Conservation (phyloP, 1,140 invertebrate genomes). For the Orussus abietinus region DNA sequence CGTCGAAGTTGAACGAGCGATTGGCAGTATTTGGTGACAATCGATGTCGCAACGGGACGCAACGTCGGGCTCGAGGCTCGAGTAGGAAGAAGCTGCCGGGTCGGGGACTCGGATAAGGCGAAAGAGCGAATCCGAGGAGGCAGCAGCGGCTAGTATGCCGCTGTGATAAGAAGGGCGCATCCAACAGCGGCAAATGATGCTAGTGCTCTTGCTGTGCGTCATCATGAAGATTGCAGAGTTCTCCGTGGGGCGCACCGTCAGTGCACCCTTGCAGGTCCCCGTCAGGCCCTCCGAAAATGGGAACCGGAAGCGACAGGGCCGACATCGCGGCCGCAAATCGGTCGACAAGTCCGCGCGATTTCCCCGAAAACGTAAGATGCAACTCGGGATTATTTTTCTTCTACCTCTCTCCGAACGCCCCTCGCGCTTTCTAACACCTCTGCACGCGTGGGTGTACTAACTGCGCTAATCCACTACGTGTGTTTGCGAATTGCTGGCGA, state of each 20-base stretch:
- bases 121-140: constrained; percentile 1
- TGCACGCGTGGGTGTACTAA: no score
- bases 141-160: constrained; percentile 8
- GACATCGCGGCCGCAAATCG: constrained; percentile 19
- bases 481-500: no score
- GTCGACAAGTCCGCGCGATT: constrained; percentile 22
- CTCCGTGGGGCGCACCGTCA: constrained; percentile 39
- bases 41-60: neutral
- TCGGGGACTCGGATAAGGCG: neutral
- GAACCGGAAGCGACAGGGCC: constrained; percentile 23
- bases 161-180: constrained; percentile 7
- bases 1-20: constrained; percentile 3
- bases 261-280: constrained; percentile 24
- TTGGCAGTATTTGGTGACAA: neutral
- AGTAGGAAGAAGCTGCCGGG: constrained; percentile 1
- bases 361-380: constrained; percentile 32
- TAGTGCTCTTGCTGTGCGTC: constrained; percentile 51
- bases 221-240: constrained; percentile 54
- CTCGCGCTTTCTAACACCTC: no score
- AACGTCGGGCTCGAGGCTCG: constrained; percentile 3
- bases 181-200: constrained; percentile 39
- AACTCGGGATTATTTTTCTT: no score
- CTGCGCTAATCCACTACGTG: no score
- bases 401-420: no score
- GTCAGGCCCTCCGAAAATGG: constrained; percentile 18